Conservation (phyloP, 1,140 invertebrate genomes). For the Hycleus cichorii region DNA sequence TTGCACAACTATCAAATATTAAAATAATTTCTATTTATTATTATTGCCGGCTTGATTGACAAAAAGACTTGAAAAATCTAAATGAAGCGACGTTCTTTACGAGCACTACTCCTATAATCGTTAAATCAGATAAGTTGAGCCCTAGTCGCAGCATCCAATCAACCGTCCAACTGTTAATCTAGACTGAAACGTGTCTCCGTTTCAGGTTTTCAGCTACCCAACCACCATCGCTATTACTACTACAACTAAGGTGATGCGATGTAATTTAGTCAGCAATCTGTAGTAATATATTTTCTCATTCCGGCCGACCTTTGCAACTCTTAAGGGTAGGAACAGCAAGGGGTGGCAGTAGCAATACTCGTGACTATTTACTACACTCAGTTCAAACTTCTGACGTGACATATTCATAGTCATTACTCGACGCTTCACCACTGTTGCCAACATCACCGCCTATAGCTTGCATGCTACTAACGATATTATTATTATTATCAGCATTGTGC, state of each 20-base stretch:
- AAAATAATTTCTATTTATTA: no score
- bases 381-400: conserved; percentile 35
- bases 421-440: conserved; percentile 28
- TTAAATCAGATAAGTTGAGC: no score
- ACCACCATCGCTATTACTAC: no score
- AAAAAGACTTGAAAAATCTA: no score
- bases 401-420: conserved; percentile 40
- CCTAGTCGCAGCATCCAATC: conserved; percentile 3
- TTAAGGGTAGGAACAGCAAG: no score
- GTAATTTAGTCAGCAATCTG: conserved; percentile 34
- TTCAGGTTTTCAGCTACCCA: not conserved
- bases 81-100: no score
- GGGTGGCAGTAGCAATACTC: conserved; percentile 16
- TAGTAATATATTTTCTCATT: conserved; percentile 31
- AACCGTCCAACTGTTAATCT: conserved; percentile 11
- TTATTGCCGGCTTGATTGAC: no score
- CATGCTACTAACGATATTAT: conserved; percentile 15
- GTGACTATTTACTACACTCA: conserved; percentile 33
- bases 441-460: conserved; percentile 20
- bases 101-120: no score
- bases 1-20: no score
- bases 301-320: conserved; percentile 20
- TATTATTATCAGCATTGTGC: not conserved
- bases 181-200: not conserved
- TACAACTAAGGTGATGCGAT: conserved; percentile 23